Evolutionary conservation across 2,888 invertebrate species (phyloP).

Genomic region (Apoderus coryli): DNA sequence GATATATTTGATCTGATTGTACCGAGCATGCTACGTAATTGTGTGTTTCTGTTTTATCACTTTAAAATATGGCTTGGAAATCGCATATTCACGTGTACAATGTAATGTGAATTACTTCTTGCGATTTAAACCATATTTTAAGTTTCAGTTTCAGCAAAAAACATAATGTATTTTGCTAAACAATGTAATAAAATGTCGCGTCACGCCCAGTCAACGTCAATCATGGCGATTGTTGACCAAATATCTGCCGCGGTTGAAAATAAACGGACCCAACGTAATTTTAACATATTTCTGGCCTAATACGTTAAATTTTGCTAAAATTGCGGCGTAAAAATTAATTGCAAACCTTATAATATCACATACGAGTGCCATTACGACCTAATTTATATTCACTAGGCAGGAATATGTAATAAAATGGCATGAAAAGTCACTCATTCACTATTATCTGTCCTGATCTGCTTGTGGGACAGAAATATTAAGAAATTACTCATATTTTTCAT

Average conservation of each 20-base stretch:
- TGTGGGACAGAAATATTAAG: constrained; percentile 30
- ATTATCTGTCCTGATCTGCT: constrained; percentile 32
- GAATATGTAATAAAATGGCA: constrained; percentile 33
- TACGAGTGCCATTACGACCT: constrained; percentile 34
- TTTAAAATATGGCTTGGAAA: no score
- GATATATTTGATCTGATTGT: no score
- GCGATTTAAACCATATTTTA: no score
- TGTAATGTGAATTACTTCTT: no score
- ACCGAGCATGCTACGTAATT: constrained; percentile 1
- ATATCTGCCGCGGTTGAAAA: constrained; percentile 11
- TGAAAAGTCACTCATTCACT: constrained; percentile 35
- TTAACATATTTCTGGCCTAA: constrained; percentile 30
- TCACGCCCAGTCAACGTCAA: no score
- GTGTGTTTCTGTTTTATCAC: constrained; percentile 1
- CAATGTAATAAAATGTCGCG: no score
- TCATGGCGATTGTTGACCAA: no score
- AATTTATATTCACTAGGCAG: constrained; percentile 34
- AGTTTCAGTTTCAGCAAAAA: no score
- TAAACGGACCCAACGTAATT: constrained; percentile 23
- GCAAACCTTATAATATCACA: constrained; percentile 35
- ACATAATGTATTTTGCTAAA: no score
- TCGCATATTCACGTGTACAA: no score
- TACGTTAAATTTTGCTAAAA: constrained; percentile 24
- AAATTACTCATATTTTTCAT: constrained; percentile 32
- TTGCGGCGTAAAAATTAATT: constrained; percentile 32